Evolutionary conservation across 2,797 vertebrate genomes (phyloP).

Genomic region (Atherinosoma microstoma): DNA sequence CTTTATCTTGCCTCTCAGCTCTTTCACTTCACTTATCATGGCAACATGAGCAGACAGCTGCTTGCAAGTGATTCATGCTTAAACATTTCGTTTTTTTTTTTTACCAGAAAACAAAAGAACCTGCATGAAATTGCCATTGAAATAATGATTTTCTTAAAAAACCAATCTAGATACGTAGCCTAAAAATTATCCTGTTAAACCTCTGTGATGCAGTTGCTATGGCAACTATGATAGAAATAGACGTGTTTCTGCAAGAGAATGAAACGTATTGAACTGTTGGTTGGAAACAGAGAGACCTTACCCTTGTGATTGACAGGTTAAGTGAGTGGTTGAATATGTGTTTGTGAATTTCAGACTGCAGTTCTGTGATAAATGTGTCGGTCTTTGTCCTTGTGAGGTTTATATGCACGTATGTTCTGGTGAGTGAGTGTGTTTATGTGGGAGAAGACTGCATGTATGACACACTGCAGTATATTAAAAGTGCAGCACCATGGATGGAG

Average conservation of each 20-base stretch:
- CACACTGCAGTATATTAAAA: conserved; percentile 73
- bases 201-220: conserved; percentile 87
- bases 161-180: conserved; percentile 71
- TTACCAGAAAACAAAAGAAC: conserved; percentile 6
- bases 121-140: conserved; percentile 55
- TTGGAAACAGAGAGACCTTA: conserved; percentile 67
- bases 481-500: conserved; percentile 64
- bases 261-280: conserved; percentile 80
- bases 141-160: conserved; percentile 45
- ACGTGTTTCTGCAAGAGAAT: conserved; percentile 84
- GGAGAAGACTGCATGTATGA: conserved; percentile 20
- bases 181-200: conserved; percentile 84
- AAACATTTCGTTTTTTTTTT: conserved; percentile 13
- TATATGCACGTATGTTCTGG: background rate
- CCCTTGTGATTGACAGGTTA: conserved; percentile 61
- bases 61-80: conserved; percentile 16
- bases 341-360: conserved; percentile 31
- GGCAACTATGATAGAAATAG: conserved; percentile 88
- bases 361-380: background rate
- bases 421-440: conserved; percentile 5
- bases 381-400: conserved; percentile 13
- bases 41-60: conserved; percentile 26
- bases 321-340: conserved; percentile 43
- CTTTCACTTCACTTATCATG: conserved; percentile 43
- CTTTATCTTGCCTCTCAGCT: conserved; percentile 63